Evolutionary conservation across 2,797 vertebrate genomes (phyloP), one percentile per base, ranked within the genome.

Genomic region (Clarias pachynema): DNA sequence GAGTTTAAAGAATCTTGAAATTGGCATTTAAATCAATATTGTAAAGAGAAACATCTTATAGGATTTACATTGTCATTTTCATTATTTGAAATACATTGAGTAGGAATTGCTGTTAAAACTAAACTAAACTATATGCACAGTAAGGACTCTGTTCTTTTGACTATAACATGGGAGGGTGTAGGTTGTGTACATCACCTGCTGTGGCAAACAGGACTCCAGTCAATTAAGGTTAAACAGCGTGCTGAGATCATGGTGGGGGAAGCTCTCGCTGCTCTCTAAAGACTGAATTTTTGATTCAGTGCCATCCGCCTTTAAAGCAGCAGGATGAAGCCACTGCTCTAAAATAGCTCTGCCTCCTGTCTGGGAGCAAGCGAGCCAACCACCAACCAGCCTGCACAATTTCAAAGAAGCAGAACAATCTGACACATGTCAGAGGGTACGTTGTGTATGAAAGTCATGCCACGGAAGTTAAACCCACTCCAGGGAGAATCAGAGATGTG

Each of bases 171-270:
- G 37, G 62, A 66, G 15, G 15, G 37, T 18, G 37, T 74, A 20
- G 26, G 53, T 40, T 85, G 49, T 37, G 26, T 66, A 68, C 22
- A 80, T 26, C 65, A 44, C 57, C 68, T 70, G 60, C 44, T 73
- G 79, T 56, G 40, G 53, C 8, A 31, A 82, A 81, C 79, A 84
- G 81, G 60, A 65, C 74, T 84, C 34, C 63, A 72, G 84, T 69
- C 78, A 84, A 62, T 88, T 81, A 86, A 86, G 82, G 84, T 87
- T 69, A 87, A 82, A 85, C 15, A 24, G 56, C 31, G 5, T 83
- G 78, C 69, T 77, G 78, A 83, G 80, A 74, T 78, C 63, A 77
- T 7, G 5, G 70, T 60, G 37, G 34, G 31, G 22, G 57, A 78
- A 72, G 49, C 31, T 56, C 78, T 70, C 12, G 7, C 75, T 31